Conservation (phyloP, 1,140 invertebrate species). For the Mizuhopecten yessoensis region DNA sequence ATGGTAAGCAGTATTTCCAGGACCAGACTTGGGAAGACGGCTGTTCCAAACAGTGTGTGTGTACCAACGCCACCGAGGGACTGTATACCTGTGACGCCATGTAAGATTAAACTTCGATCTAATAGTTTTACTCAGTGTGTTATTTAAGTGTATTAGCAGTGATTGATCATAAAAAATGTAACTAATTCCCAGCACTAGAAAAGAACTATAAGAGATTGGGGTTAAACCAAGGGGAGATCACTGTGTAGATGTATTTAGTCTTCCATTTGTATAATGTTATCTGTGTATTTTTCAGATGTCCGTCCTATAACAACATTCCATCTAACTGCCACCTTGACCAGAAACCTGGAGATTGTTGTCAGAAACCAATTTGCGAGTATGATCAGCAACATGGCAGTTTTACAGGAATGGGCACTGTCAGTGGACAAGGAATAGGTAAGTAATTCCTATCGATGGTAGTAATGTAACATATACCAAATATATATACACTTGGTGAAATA, state of each 20-base stretch:
- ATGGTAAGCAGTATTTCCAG: conserved; percentile 70
- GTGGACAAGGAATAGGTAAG: conserved; percentile 71
- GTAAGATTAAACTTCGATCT: conserved; percentile 62
- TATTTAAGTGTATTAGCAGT: no score
- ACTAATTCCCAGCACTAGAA: no score
- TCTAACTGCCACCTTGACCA: conserved; percentile 70
- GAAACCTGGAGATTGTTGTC: conserved; percentile 75
- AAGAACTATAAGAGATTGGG: no score
- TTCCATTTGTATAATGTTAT: background rate
- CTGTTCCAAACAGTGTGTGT: conserved; percentile 70
- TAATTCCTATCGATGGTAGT: no score
- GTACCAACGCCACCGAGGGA: conserved; percentile 66
- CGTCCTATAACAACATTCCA: conserved; percentile 70
- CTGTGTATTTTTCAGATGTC: conserved; percentile 67
- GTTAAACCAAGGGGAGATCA: no score
- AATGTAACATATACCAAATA: no score
- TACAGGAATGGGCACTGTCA: conserved; percentile 68
- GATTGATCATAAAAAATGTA: no score
- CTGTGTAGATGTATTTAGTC: no score
- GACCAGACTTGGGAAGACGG: conserved; percentile 70
- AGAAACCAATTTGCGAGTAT: conserved; percentile 76
- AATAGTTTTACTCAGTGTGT: no score
- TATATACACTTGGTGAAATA: no score
- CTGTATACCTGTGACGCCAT: conserved; percentile 67
- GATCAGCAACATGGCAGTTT: conserved; percentile 73